These are phyloP conservation scores for Pteronotus mesoamericanus DNA, from an alignment of 2,797 vertebrate genomes.

Conservation along the genomic window DNA sequence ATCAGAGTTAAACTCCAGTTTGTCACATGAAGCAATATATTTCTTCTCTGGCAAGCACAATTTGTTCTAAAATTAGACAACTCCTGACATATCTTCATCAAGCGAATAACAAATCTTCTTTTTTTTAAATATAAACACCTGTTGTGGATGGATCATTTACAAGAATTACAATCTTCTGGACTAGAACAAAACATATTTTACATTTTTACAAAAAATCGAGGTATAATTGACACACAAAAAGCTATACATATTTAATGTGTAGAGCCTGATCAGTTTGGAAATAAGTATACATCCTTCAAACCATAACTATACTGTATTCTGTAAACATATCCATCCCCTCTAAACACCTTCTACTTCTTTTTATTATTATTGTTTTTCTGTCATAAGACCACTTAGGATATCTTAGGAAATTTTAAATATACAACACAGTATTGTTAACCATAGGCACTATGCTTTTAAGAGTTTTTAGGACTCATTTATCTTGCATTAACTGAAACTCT, in stretches of 20 bases:
- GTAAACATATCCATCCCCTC: neutral
- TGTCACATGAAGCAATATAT: slow-evolving; percentile 38
- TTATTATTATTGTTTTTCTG: neutral
- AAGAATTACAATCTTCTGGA: neutral
- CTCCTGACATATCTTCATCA: slow-evolving; percentile 4
- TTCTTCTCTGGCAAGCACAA: slow-evolving; percentile 29
- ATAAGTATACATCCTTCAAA: neutral
- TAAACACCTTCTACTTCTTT: neutral
- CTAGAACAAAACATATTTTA: neutral
- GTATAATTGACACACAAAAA: neutral
- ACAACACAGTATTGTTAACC: neutral
- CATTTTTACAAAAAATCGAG: neutral
- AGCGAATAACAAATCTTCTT: neutral
- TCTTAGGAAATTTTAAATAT: neutral
- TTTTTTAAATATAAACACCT: neutral
- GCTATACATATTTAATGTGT: neutral
- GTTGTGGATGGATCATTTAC: neutral
- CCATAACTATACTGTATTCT: neutral
- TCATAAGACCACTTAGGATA: neutral
- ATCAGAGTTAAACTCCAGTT: slow-evolving; percentile 58
- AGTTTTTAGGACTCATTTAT: neutral
- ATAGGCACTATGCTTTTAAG: neutral
- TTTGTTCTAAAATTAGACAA: slow-evolving; percentile 55
- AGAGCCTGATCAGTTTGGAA: neutral
- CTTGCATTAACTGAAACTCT: neutral